Percentiles rank a stretch among this genome's conserved stretches.
Conservation (phyloP, 2,113 vertebrate genomes). For the Muntiacus muntjak region DNA sequence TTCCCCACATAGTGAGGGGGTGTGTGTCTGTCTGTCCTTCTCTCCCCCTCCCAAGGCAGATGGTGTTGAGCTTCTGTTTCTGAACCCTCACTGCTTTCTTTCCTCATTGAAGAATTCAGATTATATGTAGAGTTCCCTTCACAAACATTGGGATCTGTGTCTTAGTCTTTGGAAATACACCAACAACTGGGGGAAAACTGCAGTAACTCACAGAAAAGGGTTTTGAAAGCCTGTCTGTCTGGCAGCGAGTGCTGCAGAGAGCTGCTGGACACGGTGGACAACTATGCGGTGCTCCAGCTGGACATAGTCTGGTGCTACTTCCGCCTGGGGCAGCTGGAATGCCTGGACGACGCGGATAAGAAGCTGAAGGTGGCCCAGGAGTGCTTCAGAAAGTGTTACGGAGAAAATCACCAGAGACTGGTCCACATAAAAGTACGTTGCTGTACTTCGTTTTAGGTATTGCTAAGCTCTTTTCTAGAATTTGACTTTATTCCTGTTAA, state of each 20-base stretch:
- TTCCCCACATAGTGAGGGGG: background rate
- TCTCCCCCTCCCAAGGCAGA: background rate
- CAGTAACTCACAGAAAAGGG: background rate
- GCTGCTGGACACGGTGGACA: slow-evolving; percentile 90
- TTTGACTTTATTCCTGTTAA: background rate
- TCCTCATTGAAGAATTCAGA: background rate
- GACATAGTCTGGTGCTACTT: slow-evolving; percentile 97
- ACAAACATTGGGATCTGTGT: background rate
- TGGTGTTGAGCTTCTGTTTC: background rate
- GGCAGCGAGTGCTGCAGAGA: slow-evolving; percentile 86
- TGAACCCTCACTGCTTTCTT: background rate
- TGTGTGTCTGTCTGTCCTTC: background rate
- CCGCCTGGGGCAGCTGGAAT: slow-evolving; percentile 87
- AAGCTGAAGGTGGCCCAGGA: slow-evolving; percentile 88
- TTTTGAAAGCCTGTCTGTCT: background rate
- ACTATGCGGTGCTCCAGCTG: slow-evolving; percentile 95
- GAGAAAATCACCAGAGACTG: slow-evolving; percentile 89
- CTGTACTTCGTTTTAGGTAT: background rate
- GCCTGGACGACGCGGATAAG: slow-evolving; percentile 87
- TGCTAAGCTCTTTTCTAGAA: background rate
- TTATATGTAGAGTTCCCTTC: background rate
- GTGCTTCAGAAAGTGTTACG: slow-evolving; percentile 92
- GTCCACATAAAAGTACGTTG: slow-evolving; percentile 89
- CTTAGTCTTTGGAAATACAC: background rate
- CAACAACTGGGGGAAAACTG: background rate